A percentile compares a stretch with the other conserved stretches of the same genome.
Evolutionary conservation across 2,888 invertebrate genomes (phyloP).

Genomic region (Gastrophysa polygoni): DNA sequence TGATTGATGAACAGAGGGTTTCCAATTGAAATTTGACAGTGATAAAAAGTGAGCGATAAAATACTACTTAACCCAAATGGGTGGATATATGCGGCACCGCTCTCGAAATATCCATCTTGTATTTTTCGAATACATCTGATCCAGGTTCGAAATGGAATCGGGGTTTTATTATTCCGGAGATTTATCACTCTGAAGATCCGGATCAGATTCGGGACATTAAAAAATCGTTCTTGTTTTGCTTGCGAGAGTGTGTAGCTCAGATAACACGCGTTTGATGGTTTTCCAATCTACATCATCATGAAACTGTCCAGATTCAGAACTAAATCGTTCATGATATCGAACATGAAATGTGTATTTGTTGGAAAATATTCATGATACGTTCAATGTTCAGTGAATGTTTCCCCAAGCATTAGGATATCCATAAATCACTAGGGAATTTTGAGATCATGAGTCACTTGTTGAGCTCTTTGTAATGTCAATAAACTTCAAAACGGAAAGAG

Average conservation of each 20-base stretch:
- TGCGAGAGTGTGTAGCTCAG: neutral
- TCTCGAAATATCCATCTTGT: slow-evolving; percentile 39
- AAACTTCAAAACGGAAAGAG: too few species aligned
- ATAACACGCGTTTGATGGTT: neutral
- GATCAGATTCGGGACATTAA: slow-evolving; percentile 27
- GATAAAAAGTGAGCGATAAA: slow-evolving; percentile 48
- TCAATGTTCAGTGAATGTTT: too few species aligned
- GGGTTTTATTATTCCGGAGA: slow-evolving; percentile 47
- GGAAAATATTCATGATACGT: too few species aligned
- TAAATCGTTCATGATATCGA: too few species aligned
- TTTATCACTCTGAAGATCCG: slow-evolving; percentile 42
- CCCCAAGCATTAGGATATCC: too few species aligned
- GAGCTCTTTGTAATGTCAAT: too few species aligned
- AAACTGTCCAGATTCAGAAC: too few species aligned
- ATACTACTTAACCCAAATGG: slow-evolving; percentile 49
- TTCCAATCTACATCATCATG: neutral
- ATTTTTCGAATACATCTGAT: slow-evolving; percentile 45
- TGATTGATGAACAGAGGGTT: slow-evolving; percentile 38
- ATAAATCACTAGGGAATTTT: too few species aligned
- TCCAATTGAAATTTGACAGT: slow-evolving; percentile 45
- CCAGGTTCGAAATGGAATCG: slow-evolving; percentile 43
- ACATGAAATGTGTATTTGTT: too few species aligned
- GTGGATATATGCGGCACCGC: slow-evolving; percentile 21
- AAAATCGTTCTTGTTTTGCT: slow-evolving; percentile 22
- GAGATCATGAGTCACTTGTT: too few species aligned